Evolutionary conservation across 2,888 invertebrate species (phyloP), one percentile per base, ranked within the genome.

Genomic region (Abrostola tripartita): DNA sequence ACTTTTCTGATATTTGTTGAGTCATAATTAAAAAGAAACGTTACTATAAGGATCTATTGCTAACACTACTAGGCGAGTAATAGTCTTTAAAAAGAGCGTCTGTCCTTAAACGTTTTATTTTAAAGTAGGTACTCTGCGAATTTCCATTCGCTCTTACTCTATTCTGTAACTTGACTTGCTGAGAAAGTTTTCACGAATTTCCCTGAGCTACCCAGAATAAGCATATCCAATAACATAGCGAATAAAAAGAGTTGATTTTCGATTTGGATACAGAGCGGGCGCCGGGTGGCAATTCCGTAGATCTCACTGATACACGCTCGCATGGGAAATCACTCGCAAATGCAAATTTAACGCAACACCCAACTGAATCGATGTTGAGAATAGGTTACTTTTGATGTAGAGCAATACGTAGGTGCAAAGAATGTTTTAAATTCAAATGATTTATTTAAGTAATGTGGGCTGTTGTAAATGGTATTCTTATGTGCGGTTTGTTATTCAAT

Each of bases 161-260:
- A 7, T 50, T 35, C 36, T 49, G 11, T n/a, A 37, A 52, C 57
- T 44, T 11, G 40, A 35, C 5, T 37, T 10, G 0, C 0, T n/a
- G 0, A 10, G 40, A 67, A 65, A 49, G 49, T 63, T 6, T 41
- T 14, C 11, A 38, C 37, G 59, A 58, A 59, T 62, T 62, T 71
- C n/a, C 11, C 8, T 9, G 10, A 12, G 37, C 37, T 44, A 74
- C 24, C 5, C 81, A 88, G 90, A 91, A 91, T 91, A 90, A 50
- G 74, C 52, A 75, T 49, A 59, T 61, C 66, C 71, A 84, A 86
- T 88, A 88, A 85, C 81, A 75, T 71, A 63, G 81, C 81, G 85
- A 86, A 87, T 88, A 90, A 90, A 92, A 90, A 88, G 90, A 89
- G 87, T 91, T 90, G 90, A 92, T 92, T 91, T 91, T 92, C 92